A percentile compares a stretch with the other conserved stretches of the same genome.
These are phyloP conservation scores for Scytalopus superciliaris DNA, from an alignment of 2,113 vertebrate genomes.

Conservation along the genomic window DNA sequence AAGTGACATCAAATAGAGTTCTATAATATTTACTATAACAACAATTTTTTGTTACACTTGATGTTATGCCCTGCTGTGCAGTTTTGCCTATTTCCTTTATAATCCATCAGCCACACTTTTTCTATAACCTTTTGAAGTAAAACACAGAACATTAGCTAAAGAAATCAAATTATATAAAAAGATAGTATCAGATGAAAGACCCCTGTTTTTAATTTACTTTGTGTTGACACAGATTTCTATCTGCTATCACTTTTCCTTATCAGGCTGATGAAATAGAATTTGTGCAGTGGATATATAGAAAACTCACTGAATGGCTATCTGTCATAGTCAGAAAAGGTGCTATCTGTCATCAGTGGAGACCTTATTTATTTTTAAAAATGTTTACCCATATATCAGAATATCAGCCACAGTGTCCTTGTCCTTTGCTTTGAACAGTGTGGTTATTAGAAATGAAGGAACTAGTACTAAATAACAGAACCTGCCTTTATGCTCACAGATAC, in stretches of 20 bases:
- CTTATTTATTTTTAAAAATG: slow-evolving; percentile 79
- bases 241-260: slow-evolving; percentile 82
- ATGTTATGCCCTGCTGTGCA: slow-evolving; percentile 14
- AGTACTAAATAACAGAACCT: not conserved
- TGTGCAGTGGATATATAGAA: slow-evolving; percentile 69
- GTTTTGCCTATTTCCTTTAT: slow-evolving; percentile 39
- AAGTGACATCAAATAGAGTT: not conserved
- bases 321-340: slow-evolving; percentile 76
- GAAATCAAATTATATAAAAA: slow-evolving; percentile 79
- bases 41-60: not conserved
- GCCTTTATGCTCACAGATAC: not conserved
- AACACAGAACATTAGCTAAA: slow-evolving; percentile 78
- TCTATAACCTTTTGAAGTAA: slow-evolving; percentile 70
- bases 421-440: not conserved
- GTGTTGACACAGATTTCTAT: slow-evolving; percentile 85
- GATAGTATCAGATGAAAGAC: slow-evolving; percentile 76
- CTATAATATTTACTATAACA: not conserved
- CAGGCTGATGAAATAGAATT: slow-evolving; percentile 78
- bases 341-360: slow-evolving; percentile 82
- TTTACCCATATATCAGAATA: slow-evolving; percentile 65
- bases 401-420: slow-evolving; percentile 63
- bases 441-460: not conserved
- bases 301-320: slow-evolving; percentile 76
- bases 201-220: slow-evolving; percentile 84
- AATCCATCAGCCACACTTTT: slow-evolving; percentile 63